Percentiles rank a stretch among this genome's conserved stretches.
Evolutionary conservation across 92 coral and sea anemone genomes (phyloP).

Genomic region (Palythoa grandiflora): DNA sequence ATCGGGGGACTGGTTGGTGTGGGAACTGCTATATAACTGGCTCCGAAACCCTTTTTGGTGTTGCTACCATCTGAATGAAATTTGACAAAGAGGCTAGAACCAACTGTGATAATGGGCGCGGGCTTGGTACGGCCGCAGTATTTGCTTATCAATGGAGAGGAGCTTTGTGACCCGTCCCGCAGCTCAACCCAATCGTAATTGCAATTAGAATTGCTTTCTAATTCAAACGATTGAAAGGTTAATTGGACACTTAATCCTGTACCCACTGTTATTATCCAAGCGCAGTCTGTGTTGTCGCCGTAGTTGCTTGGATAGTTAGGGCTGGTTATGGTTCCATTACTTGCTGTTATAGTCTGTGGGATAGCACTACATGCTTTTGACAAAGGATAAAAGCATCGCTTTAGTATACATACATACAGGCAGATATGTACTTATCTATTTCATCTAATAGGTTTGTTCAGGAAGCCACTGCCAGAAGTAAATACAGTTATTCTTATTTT

Average conservation of each 20-base stretch:
- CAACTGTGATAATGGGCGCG: slow-evolving; percentile 19
- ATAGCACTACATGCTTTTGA: slow-evolving; percentile 40
- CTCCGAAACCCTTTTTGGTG: slow-evolving; percentile 37
- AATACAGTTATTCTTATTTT: too few species aligned
- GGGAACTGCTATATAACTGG: slow-evolving; percentile 8
- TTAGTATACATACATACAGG: not conserved
- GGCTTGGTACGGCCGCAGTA: slow-evolving; percentile 49
- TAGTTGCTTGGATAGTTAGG: slow-evolving; percentile 39
- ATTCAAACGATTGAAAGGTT: slow-evolving; percentile 16
- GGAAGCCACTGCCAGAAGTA: too few species aligned
- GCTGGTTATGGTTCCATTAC: slow-evolving; percentile 39
- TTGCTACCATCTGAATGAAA: slow-evolving; percentile 17
- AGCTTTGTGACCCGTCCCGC: slow-evolving; percentile 34
- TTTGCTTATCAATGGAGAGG: slow-evolving; percentile 30
- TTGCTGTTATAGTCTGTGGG: slow-evolving; percentile 16
- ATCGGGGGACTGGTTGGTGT: not conserved
- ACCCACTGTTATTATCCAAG: slow-evolving; percentile 43
- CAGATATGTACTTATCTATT: too few species aligned
- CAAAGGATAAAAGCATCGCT: not conserved
- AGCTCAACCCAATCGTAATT: slow-evolving; percentile 52
- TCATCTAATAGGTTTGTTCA: too few species aligned
- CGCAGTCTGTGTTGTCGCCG: slow-evolving; percentile 20
- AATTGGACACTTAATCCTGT: slow-evolving; percentile 47
- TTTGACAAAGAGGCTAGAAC: slow-evolving; percentile 38
- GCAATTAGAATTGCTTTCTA: slow-evolving; percentile 25